These are phyloP conservation scores for Agrenia bidenticulata DNA, from an alignment of 2,888 invertebrate species.

Conservation along the genomic window DNA sequence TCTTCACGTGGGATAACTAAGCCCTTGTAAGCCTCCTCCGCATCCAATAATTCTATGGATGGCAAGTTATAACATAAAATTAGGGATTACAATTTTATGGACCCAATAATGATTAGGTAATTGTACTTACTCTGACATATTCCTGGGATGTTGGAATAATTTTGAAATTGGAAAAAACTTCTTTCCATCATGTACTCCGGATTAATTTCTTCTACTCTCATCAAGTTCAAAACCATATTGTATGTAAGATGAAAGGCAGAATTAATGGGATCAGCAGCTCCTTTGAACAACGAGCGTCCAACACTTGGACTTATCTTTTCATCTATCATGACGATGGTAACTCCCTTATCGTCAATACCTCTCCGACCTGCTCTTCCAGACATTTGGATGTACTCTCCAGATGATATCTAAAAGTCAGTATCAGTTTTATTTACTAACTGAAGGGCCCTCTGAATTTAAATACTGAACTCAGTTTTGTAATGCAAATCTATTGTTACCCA, in stretches of 20 bases:
- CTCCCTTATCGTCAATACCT: conserved; percentile 93
- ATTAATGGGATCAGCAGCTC: conserved; percentile 93
- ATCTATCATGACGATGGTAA: conserved; percentile 98
- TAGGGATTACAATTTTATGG: not conserved
- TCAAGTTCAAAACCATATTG: conserved; percentile 96
- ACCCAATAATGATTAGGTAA: too few relatives aligned
- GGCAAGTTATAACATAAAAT: conserved; percentile 52
- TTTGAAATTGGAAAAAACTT: conserved; percentile 99
- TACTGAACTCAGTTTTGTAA: too few relatives aligned
- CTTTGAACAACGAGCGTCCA: conserved; percentile 64
- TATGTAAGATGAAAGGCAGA: conserved; percentile 99
- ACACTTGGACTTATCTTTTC: conserved; percentile 74
- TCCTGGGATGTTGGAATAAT: conserved; percentile 89
- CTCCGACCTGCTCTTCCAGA: conserved; percentile 96
- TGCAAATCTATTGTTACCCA: conserved; percentile 67
- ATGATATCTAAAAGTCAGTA: conserved; percentile 68
- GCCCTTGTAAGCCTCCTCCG: conserved; percentile 66
- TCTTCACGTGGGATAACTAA: conserved; percentile 72
- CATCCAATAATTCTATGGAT: conserved; percentile 65
- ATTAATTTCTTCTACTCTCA: conserved; percentile 98
- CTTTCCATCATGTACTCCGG: conserved; percentile 98
- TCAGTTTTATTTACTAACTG: too few relatives aligned
- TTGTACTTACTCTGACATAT: conserved; percentile 71
- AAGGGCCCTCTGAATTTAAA: too few relatives aligned
- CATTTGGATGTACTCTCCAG: conserved; percentile 99